Base-by-base conservation (phyloP, 2,797 vertebrate genomes). In the Chelmon rostratus region DNA sequence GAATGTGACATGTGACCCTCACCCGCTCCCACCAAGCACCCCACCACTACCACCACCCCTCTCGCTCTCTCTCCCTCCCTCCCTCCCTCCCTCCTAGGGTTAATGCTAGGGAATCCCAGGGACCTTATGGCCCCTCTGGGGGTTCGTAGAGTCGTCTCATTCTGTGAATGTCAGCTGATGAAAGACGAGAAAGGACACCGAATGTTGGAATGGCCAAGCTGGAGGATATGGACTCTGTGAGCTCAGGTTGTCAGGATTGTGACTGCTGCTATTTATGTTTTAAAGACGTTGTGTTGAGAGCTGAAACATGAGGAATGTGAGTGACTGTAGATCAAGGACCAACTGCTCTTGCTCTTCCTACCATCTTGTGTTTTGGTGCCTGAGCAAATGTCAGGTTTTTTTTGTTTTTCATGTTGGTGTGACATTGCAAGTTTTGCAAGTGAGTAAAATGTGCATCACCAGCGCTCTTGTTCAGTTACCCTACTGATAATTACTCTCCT, bases 151-250 rank as follows among this genome's bases (percentile, higher is more conserved):
- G 89, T 84, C 88, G 72, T 94, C 94, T 13, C 97, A 97, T 98
- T 98, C 97, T 97, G 96, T 98, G 97, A 98, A 97, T 97, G 97
- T 95, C 93, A 70, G 93, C 78, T 87, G 96, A 95, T 0, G 49
- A 74, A 82, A 76, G 76, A 67, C 0, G 38, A 78, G 63, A 66
- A n/a, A 63, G 31, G 75, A 70, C 69, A 37, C 21, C n/a, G 57
- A 68, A 62, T 2, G 23, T 35, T 19, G 15, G 25, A 28, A 61
- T 63, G 31, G 76, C 42, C 6, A 3, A 67, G 50, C 57, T 65
- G 77, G 37, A 88, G 53, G 28, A 69, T 81, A 46, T 76, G 76
- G 81, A 86, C 92, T 91, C 88, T 91, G 89, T 91, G 91, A 91
- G 88, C 87, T 92, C 88, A 82, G 66, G 78, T 37, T 13, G 85